Evolutionary conservation across 2,888 invertebrate species (phyloP).

Genomic region (Nephrotoma appendiculata): DNA sequence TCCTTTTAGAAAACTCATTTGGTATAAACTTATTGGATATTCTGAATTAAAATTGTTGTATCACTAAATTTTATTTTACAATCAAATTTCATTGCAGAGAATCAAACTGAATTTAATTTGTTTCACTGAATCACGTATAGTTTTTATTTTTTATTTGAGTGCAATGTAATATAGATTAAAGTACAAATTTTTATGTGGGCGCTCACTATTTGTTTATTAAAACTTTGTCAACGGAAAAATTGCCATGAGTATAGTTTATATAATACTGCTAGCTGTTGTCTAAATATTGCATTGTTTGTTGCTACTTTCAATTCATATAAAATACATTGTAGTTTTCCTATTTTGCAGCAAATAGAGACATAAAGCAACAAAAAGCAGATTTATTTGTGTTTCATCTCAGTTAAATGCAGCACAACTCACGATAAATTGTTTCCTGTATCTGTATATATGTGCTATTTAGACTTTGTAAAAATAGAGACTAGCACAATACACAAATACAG

Average conservation of each 20-base stretch:
- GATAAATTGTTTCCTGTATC: neutral
- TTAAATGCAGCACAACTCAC: neutral
- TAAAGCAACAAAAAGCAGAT: neutral
- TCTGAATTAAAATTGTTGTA: too few relatives aligned
- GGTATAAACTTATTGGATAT: too few relatives aligned
- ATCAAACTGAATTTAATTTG: too few relatives aligned
- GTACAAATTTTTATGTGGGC: too few relatives aligned
- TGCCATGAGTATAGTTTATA: neutral
- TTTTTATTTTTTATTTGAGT: too few relatives aligned
- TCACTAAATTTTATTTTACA: too few relatives aligned
- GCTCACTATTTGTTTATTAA: neutral
- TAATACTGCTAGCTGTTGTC: neutral
- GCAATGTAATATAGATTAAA: too few relatives aligned
- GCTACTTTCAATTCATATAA: neutral
- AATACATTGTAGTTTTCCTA: neutral
- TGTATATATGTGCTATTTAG: neutral
- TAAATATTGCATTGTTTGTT: neutral
- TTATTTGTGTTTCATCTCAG: neutral
- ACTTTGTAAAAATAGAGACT: neutral
- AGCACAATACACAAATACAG: neutral
- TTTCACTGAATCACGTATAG: too few relatives aligned
- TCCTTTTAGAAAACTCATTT: too few relatives aligned
- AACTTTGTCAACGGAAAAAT: neutral
- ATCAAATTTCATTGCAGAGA: too few relatives aligned
- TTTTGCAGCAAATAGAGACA: neutral